Base-by-base conservation (phyloP, 2,797 vertebrate species). In the Pseudomugil gertrudae region DNA sequence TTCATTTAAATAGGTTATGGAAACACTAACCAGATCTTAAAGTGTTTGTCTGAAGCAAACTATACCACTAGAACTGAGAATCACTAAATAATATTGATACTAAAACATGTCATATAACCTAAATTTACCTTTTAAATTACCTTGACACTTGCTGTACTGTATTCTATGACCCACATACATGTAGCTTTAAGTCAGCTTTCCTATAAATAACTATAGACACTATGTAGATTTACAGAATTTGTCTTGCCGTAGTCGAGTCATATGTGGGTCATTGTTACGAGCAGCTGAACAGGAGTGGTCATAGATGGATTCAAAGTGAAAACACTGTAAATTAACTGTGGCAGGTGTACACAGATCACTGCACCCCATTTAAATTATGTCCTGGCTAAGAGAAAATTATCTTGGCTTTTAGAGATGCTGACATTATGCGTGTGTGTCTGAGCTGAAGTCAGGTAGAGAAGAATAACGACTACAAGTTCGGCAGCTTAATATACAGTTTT, bases 131-230 rank as follows among this genome's bases (percentile, higher is more conserved):
- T n/a, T 48, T 0, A 15, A 57, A 33, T 47, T 0, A 52, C 40
- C 7, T 51, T 35, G 14, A 52, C 40, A 2, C 51, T 27, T 27
- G 43, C 19, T 15, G 38, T 63, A 38, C 47, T 19, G 14, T 19
- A 19, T 19, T 48, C 56, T 63, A 59, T 59, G 43, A 53, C 43
- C 57, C 51, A 65, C 48, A 47, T 43, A 30, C 29, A 69, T 33
- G 21, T 21, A 30, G 48, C 48, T 36, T 33, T 58, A 27, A 24
- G 35, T 36, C 55, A 60, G 54, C 56, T 35, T 45, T 29, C 29
- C 69, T 76, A 70, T 73, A 72, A 78, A 79, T 69, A 79, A 58
- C 55, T 57, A 17, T 56, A 72, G 71, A 70, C 69, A 74, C 36
- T 55, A 43, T 62, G 58, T 58, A 40, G 53, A 43, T 47, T 57